Conservation (phyloP, 2,888 invertebrate genomes). For the Pammene aurita region DNA sequence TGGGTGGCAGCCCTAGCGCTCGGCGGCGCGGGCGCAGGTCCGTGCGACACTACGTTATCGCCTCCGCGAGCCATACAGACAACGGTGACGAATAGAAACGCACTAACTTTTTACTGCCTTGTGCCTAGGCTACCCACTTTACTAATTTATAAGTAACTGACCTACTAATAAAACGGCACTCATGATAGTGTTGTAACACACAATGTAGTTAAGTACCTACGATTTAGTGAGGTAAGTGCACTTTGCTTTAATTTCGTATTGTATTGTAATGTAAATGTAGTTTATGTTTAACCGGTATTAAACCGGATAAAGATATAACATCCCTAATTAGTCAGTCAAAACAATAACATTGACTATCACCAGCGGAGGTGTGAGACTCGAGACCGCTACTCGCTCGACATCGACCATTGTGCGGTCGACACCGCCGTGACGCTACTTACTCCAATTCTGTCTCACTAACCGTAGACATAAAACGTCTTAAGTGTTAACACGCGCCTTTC, state of each 20-base stretch:
- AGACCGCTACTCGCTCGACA: conserved; percentile 79
- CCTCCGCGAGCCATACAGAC: conserved; percentile 64
- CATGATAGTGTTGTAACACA: conserved; percentile 35
- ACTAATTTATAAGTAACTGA: conserved; percentile 55
- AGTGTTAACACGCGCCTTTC: conserved; percentile 56
- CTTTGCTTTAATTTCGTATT: neutral
- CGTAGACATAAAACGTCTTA: conserved; percentile 68
- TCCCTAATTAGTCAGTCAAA: conserved; percentile 75
- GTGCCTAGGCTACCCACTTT: conserved; percentile 51
- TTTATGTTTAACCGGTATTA: conserved; percentile 21
- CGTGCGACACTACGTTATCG: conserved; percentile 74
- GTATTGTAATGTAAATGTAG: neutral
- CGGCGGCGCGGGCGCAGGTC: conserved; percentile 60
- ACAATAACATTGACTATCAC: conserved; percentile 76
- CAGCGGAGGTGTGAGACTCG: conserved; percentile 78
- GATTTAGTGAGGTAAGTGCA: conserved; percentile 9
- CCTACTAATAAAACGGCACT: conserved; percentile 53
- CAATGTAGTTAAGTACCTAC: conserved; percentile 9
- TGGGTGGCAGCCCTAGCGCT: conserved; percentile 63
- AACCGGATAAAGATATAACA: conserved; percentile 52
- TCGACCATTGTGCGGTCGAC: conserved; percentile 80
- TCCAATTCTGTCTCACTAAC: conserved; percentile 76
- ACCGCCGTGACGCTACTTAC: conserved; percentile 83
- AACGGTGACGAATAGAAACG: conserved; percentile 69
- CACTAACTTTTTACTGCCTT: conserved; percentile 62